Conservation (phyloP, 2,113 vertebrate species). For the Labeo catla region DNA sequence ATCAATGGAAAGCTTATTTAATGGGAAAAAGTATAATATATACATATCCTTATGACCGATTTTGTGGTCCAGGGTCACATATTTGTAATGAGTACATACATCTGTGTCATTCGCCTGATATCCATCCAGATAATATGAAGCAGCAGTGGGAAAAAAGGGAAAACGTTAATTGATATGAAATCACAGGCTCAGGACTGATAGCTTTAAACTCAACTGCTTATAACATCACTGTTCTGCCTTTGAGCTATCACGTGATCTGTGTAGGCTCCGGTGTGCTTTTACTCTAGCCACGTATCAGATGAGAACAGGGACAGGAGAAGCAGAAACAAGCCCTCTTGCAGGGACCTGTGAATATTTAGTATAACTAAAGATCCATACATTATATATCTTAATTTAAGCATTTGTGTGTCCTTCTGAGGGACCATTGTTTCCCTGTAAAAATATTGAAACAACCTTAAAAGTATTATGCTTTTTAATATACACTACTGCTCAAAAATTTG, state of each 20-base stretch:
- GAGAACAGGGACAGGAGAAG: background rate
- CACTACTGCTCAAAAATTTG: background rate
- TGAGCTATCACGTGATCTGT: conserved; percentile 9
- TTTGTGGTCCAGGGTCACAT: too few species aligned
- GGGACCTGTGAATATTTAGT: background rate
- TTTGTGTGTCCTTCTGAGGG: background rate
- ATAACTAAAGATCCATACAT: background rate
- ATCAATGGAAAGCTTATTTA: too few species aligned
- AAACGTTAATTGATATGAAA: background rate
- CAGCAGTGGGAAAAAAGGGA: background rate
- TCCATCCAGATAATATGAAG: background rate
- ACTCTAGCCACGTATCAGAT: background rate
- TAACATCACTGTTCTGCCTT: background rate
- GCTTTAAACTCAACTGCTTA: background rate
- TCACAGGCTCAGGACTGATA: background rate
- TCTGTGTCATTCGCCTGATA: conserved; percentile 4
- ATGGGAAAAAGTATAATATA: too few species aligned
- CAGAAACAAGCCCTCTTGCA: background rate
- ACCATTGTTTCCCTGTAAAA: background rate
- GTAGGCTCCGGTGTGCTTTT: conserved; percentile 5
- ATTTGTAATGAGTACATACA: background rate
- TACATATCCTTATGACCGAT: too few species aligned
- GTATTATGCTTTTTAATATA: background rate
- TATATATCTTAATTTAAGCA: background rate
- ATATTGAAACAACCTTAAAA: background rate